phyloP scores from a whole-genome alignment of 23 tunicate genomes.

The Oikopleura dioica region DNA sequence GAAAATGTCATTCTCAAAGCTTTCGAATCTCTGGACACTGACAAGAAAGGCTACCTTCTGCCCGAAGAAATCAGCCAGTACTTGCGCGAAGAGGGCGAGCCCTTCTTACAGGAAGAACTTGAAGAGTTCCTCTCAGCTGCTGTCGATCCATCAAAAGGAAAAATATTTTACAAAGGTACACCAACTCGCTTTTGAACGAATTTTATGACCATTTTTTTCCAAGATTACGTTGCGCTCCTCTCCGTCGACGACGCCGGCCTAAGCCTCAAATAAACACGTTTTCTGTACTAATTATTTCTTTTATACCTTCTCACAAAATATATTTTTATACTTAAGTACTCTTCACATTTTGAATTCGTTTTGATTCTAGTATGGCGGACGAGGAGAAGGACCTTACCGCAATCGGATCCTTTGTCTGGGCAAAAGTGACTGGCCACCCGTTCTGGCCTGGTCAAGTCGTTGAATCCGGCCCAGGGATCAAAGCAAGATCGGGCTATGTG shows the following conservation, averaged over 20 bases:
- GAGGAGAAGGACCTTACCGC: neutral
- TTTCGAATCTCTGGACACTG: slow-evolving; percentile 61
- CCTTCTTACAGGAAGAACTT: slow-evolving; percentile 92
- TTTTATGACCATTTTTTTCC: too few species aligned
- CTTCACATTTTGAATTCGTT: neutral
- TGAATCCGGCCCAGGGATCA: neutral
- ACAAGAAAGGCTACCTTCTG: slow-evolving; percentile 53
- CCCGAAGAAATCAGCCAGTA: slow-evolving; percentile 70
- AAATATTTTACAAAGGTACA: slow-evolving; percentile 55
- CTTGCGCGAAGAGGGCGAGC: slow-evolving; percentile 85
- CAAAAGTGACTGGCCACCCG: slow-evolving; percentile 1
- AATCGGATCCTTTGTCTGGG: neutral
- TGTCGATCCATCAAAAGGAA: slow-evolving; percentile 86
- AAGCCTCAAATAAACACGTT: neutral
- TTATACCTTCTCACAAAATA: neutral
- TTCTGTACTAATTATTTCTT: neutral
- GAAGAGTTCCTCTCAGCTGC: slow-evolving; percentile 95
- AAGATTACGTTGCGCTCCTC: slow-evolving; percentile 5
- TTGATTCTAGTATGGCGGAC: neutral
- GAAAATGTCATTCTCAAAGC: slow-evolving; percentile 76
- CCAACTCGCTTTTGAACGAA: too few species aligned
- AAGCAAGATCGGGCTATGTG: neutral
- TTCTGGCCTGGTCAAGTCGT: slow-evolving; percentile 11
- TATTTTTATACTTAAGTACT: neutral
- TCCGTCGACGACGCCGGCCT: slow-evolving; percentile 11